Base-by-base conservation (phyloP, 2,888 invertebrate genomes). In the Xanthia togata region DNA sequence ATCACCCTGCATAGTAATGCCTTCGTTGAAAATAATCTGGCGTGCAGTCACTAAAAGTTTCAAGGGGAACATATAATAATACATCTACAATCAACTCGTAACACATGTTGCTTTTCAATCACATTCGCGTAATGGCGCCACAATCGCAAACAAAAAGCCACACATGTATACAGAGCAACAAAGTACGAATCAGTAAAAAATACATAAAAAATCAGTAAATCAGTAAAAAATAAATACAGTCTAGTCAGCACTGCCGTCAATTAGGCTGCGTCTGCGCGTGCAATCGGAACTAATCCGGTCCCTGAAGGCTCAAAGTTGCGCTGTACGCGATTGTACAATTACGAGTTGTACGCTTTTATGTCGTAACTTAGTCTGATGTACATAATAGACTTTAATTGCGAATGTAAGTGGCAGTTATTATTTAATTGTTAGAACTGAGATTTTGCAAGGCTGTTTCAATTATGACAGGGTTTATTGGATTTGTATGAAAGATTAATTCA, bases 331-430 rank as follows among this genome's bases (percentile, higher is more conserved):
- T 60, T 76, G 63, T 76, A 38, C 70, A 70, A 26, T 67, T 78
- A 68, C 57, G 6, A 72, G 50, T 64, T 63, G 68, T 78, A 41
- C 26, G 35, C 68, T 69, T 81, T 59, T 70, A 70, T 62, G 8
- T 62, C 20, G 55, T 31, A 75, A 82, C 68, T 53, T 35, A 31
- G 41, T 68, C 53, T 65, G 80, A 67, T 63, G 44, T 50, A 26
- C 44, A 60, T 76, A 63, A 65, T 72, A 72, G 83, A 82, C 72
- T 83, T 83, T 70, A 65, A 83, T 73, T 68, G 67, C 38, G 41
- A 70, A 41, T 76, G 63, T 76, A 79, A 79, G 41, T 53, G 80
- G 63, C 76, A 83, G 70, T 73, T 70, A 82, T 83, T 83, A 67
- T 59, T 70, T 82, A 79, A 83, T 63, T 83, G 59, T 41, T 67